phyloP scores from a whole-genome alignment of 2,888 invertebrate genomes.

The Pyrochroa serraticornis region DNA sequence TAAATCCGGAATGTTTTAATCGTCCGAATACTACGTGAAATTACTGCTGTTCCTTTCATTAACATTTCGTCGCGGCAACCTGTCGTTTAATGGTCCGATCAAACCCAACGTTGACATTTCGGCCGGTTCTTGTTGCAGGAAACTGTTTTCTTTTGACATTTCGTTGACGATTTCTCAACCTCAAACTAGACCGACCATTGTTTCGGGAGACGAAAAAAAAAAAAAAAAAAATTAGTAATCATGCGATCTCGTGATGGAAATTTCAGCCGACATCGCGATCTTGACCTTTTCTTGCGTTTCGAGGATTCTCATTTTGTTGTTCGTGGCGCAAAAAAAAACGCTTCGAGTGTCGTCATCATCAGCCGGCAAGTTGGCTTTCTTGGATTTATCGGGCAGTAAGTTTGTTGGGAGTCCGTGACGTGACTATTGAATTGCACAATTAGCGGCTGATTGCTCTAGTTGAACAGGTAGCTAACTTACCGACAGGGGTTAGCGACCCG shows the following conservation, averaged over 20 bases:
- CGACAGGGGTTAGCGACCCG: slow-evolving; percentile 40
- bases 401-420: slow-evolving; percentile 36
- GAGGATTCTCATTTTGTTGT: slow-evolving; percentile 7
- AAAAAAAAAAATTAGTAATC: too few species aligned
- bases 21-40: too few species aligned
- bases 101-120: slow-evolving; percentile 8
- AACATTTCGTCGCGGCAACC: neutral
- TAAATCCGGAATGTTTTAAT: too few species aligned
- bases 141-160: slow-evolving; percentile 20
- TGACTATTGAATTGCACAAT: slow-evolving; percentile 44
- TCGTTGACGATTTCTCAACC: slow-evolving; percentile 1
- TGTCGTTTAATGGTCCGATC: neutral
- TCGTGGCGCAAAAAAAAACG: neutral
- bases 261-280: neutral
- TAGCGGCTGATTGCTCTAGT: slow-evolving; percentile 44
- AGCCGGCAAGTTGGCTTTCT: neutral
- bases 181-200: too few species aligned
- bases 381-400: slow-evolving; percentile 1
- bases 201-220: too few species aligned
- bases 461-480: slow-evolving; percentile 40
- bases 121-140: slow-evolving; percentile 2
- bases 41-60: neutral
- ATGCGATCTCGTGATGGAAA: too few species aligned
- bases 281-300: slow-evolving; percentile 15
- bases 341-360: too few species aligned